A percentile compares a stretch with the other conserved stretches of the same genome.
Conservation (phyloP, 92 coral and sea anemone genomes). For the Anthopleura xanthogrammica region DNA sequence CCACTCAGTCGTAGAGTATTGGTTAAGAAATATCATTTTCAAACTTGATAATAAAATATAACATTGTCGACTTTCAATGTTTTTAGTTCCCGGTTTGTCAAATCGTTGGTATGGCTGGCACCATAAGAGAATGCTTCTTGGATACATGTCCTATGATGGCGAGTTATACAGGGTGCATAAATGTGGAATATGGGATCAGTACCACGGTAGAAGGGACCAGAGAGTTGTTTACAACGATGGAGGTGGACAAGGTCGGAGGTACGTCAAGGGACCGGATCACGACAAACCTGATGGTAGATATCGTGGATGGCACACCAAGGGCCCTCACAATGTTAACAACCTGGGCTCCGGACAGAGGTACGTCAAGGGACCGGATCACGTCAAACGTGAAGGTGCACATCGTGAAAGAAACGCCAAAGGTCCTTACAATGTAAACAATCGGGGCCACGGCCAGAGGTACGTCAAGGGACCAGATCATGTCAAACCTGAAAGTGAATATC, state of each 20-base stretch:
- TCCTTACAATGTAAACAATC: too few species aligned
- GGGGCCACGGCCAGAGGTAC: background rate
- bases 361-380: background rate
- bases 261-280: conserved; percentile 18
- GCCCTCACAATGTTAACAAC: too few species aligned
- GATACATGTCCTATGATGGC: conserved; percentile 26
- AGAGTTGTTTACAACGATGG: background rate
- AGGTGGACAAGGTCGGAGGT: background rate
- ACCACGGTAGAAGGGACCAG: background rate
- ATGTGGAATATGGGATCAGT: conserved; percentile 7
- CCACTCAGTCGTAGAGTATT: too few species aligned
- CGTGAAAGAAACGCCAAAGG: too few species aligned
- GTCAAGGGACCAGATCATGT: too few species aligned
- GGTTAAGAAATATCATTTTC: too few species aligned
- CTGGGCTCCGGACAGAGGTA: too few species aligned
- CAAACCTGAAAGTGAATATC: too few species aligned
- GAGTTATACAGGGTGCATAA: conserved; percentile 31
- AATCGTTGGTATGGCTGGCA: conserved; percentile 33
- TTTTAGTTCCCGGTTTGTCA: conserved; percentile 21
- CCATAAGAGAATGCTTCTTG: conserved; percentile 19
- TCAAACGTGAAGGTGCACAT: background rate
- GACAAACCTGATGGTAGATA: background rate
- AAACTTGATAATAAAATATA: too few species aligned
- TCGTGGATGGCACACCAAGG: background rate
- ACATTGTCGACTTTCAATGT: background rate